Evolutionary conservation across 2,888 invertebrate genomes (phyloP).

Genomic region (Cryptus armator): DNA sequence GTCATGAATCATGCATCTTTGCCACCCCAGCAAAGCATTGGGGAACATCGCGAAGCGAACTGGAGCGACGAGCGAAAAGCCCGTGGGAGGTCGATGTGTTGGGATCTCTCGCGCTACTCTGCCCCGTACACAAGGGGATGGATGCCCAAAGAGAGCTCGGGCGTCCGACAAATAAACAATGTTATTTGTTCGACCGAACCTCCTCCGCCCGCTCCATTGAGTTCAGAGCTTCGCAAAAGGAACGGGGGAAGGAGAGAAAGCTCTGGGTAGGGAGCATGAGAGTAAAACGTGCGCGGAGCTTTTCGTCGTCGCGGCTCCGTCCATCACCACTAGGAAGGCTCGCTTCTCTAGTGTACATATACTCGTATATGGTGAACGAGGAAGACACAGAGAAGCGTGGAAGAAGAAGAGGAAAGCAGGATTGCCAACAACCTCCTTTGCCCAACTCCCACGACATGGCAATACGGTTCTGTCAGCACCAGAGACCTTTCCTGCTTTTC

Average conservation of each 20-base stretch:
- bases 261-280: conserved; percentile 5
- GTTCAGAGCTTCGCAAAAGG: conserved; percentile 62
- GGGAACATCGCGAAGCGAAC: conserved; percentile 68
- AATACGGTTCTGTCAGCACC: conserved; percentile 77
- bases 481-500: conserved; percentile 74
- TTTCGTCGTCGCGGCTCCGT: conserved; percentile 45
- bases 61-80: conserved; percentile 67
- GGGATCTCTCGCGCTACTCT: conserved; percentile 28
- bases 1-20: conserved; percentile 83
- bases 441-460: conserved; percentile 43
- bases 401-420: conserved; percentile 30
- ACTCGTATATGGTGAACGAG: conserved; percentile 35
- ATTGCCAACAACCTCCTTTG: conserved; percentile 36
- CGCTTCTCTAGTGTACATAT: conserved; percentile 7
- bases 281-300: conserved; percentile 48
- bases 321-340: conserved; percentile 27
- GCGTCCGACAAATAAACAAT: conserved; percentile 82
- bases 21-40: conserved; percentile 67
- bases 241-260: conserved; percentile 3
- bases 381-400: conserved; percentile 31
- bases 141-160: conserved; percentile 72
- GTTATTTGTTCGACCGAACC: conserved; percentile 79
- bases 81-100: conserved; percentile 46
- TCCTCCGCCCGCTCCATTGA: conserved; percentile 67
- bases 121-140: conserved; percentile 49